A percentile compares a stretch with the other conserved stretches of the same genome.
Conservation (phyloP, 2,113 vertebrate species). For the Macroglossus sobrinus region DNA sequence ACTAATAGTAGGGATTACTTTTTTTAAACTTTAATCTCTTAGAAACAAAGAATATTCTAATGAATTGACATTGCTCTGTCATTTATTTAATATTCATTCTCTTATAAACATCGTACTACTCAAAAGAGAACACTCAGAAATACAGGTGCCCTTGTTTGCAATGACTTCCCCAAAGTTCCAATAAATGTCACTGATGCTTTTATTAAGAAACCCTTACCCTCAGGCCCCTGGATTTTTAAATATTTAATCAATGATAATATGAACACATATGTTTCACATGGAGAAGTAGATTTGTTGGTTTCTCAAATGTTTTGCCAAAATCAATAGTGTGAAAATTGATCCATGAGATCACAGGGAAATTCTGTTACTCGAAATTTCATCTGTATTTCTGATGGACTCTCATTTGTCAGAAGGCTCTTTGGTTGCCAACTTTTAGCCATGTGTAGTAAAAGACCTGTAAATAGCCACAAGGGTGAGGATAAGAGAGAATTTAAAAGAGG, state of each 20-base stretch:
- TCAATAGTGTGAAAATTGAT: conserved; percentile 42
- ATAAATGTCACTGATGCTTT: conserved; percentile 11
- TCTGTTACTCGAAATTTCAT: conserved; percentile 61
- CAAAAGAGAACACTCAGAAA: background rate
- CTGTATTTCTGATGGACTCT: conserved; percentile 45
- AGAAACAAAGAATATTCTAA: conserved; percentile 21
- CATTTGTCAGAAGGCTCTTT: conserved; percentile 43
- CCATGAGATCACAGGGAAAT: conserved; percentile 39
- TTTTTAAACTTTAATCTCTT: conserved; percentile 39
- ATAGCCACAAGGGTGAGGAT: background rate
- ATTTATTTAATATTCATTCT: conserved; percentile 27
- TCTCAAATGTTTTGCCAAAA: conserved; percentile 25
- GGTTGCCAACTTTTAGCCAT: background rate
- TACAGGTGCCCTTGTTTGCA: background rate
- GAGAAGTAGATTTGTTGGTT: background rate
- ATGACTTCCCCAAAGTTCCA: background rate
- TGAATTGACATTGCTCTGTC: background rate
- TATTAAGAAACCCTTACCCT: background rate
- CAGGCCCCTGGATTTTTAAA: background rate
- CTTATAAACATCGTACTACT: background rate
- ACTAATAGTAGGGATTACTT: conserved; percentile 5
- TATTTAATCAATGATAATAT: conserved; percentile 33
- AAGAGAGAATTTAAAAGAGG: background rate
- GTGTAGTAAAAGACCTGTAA: conserved; percentile 21
- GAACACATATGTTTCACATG: background rate